Conservation (phyloP, 2,888 invertebrate species). For the Acanthosepion pharaonis region DNA sequence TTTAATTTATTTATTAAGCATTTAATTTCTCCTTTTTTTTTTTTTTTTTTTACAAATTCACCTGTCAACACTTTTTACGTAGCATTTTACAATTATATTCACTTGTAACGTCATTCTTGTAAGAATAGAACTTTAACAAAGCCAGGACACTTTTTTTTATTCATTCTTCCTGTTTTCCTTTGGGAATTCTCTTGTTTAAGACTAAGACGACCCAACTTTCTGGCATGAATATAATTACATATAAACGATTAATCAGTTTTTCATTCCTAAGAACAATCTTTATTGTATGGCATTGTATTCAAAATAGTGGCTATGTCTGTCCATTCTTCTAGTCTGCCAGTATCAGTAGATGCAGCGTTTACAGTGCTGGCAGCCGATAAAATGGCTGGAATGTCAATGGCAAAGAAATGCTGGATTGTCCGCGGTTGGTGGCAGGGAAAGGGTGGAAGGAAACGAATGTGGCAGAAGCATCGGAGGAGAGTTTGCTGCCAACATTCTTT, state of each 20-base stretch:
- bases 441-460: not conserved
- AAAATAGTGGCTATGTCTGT: not conserved
- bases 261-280: not conserved
- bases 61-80: not conserved
- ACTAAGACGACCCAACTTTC: slow-evolving; percentile 15
- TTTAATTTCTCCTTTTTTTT: too few relatives aligned
- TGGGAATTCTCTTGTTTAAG: not conserved
- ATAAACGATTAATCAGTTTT: not conserved
- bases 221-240: not conserved
- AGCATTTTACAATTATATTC: not conserved
- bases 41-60: not conserved
- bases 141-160: not conserved
- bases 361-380: not conserved
- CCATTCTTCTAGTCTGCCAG: not conserved
- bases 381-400: slow-evolving; percentile 16
- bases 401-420: not conserved
- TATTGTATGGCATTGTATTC: not conserved
- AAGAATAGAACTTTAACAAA: not conserved
- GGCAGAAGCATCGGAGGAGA: not conserved
- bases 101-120: not conserved
- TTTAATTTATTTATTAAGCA: too few relatives aligned
- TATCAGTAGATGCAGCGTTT: not conserved
- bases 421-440: not conserved
- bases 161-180: not conserved
- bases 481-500: slow-evolving; percentile 33